Conservation (phyloP, 2,113 vertebrate genomes). For the Hippocampus abdominalis region DNA sequence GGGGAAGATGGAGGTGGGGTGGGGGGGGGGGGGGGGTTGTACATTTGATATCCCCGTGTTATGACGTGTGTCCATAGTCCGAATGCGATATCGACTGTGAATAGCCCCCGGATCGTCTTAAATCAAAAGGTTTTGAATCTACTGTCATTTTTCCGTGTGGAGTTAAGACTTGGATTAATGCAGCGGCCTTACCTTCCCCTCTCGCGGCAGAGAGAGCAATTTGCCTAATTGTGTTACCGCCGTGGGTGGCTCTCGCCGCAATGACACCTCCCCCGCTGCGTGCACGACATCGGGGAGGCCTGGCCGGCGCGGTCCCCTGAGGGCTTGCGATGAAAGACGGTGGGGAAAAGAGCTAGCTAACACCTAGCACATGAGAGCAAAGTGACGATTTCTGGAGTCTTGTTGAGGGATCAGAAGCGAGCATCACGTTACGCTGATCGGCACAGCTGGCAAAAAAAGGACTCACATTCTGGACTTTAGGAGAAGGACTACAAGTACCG, state of each 20-base stretch:
- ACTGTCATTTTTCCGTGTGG: slow-evolving; percentile 20
- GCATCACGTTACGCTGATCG: no score
- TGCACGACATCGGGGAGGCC: slow-evolving; percentile 45
- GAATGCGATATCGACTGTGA: no score
- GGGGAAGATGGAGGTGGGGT: no score
- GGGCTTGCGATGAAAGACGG: slow-evolving; percentile 62
- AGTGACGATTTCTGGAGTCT: slow-evolving; percentile 65
- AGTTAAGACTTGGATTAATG: slow-evolving; percentile 33
- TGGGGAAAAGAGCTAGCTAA: slow-evolving; percentile 55
- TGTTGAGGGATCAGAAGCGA: no score
- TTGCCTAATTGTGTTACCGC: slow-evolving; percentile 70
- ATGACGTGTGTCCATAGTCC: no score
- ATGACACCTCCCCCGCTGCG: slow-evolving; percentile 59
- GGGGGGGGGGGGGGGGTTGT: no score
- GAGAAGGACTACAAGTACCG: no score
- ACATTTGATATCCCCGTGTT: no score
- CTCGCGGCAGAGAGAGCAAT: slow-evolving; percentile 59
- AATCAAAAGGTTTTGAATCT: not conserved
- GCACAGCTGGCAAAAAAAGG: no score
- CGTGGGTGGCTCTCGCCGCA: slow-evolving; percentile 57
- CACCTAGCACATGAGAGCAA: slow-evolving; percentile 69
- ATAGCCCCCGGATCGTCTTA: no score
- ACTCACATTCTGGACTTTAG: no score
- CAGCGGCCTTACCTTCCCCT: slow-evolving; percentile 49
- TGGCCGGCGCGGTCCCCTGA: slow-evolving; percentile 42